Evolutionary conservation across 2,113 vertebrate species (phyloP).

Genomic region (Notarius lentiginosus): DNA sequence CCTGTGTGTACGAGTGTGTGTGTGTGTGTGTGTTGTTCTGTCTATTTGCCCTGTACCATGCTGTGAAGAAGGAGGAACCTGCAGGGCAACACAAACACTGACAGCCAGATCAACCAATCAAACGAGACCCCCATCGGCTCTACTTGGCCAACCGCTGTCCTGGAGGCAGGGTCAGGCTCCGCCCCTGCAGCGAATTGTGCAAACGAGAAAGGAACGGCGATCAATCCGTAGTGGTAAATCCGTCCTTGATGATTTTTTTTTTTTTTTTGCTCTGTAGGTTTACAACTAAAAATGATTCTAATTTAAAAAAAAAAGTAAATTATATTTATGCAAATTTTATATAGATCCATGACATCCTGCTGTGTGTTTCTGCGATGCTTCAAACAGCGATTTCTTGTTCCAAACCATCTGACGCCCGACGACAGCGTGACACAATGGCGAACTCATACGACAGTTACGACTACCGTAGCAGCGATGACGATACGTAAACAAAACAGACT

Average conservation of each 20-base stretch:
- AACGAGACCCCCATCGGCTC: conserved; percentile 32
- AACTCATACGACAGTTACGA: no score
- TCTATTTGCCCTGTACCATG: conserved; percentile 16
- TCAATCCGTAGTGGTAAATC: not conserved
- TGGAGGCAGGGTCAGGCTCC: not conserved
- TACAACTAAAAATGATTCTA: no score
- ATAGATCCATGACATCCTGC: no score
- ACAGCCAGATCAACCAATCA: conserved; percentile 56
- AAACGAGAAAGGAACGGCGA: conserved; percentile 28
- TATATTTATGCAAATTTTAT: no score
- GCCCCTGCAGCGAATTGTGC: conserved; percentile 29
- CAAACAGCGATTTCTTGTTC: no score
- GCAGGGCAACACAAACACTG: conserved; percentile 55
- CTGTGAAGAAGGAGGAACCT: conserved; percentile 53
- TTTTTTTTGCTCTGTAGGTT: not conserved
- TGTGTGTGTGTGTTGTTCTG: conserved; percentile 43
- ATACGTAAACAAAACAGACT: no score
- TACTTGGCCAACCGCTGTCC: conserved; percentile 5
- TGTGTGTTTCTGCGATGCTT: no score
- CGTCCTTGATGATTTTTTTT: not conserved
- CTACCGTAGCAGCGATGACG: no score
- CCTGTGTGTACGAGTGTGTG: conserved; percentile 26
- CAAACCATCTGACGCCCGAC: no score
- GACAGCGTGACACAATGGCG: no score
- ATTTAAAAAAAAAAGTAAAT: no score